A percentile compares a stretch with the other conserved stretches of the same genome.
Conservation (phyloP, 2,113 vertebrate genomes). For the Istiophorus platypterus region DNA sequence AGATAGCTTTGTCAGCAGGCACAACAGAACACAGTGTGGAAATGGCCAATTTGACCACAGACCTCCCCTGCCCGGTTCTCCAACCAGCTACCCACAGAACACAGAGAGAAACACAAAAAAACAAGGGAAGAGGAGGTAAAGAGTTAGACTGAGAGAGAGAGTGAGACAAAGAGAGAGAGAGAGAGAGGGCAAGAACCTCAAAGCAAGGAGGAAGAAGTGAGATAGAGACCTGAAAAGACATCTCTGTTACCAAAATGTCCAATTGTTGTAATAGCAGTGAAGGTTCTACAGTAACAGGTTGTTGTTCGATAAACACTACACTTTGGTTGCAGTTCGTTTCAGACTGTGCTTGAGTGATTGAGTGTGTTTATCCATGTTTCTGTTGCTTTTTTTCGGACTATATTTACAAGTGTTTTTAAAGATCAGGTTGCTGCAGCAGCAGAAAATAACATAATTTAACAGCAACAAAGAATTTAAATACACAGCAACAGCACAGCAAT, state of each 20-base stretch:
- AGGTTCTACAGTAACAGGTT: conserved; percentile 29
- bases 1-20: conserved; percentile 71
- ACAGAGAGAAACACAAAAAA: conserved; percentile 9
- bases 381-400: neutral
- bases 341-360: neutral
- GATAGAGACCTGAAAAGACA: conserved; percentile 32
- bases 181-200: neutral
- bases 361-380: conserved; percentile 3
- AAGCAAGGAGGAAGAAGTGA: conserved; percentile 8
- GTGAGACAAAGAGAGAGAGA: neutral
- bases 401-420: neutral
- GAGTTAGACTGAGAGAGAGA: neutral
- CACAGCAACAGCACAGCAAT: neutral
- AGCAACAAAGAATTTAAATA: neutral
- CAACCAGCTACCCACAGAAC: conserved; percentile 18
- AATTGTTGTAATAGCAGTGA: conserved; percentile 32
- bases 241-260: conserved; percentile 35
- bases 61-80: conserved; percentile 37
- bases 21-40: conserved; percentile 60
- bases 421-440: neutral
- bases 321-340: conserved; percentile 41
- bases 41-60: conserved; percentile 65
- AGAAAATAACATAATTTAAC: neutral
- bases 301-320: conserved; percentile 39
- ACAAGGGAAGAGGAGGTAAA: neutral